Evolutionary conservation across 2,888 invertebrate species (phyloP), one percentile per base, ranked within the genome.

Genomic region (Cetonia aurata): DNA sequence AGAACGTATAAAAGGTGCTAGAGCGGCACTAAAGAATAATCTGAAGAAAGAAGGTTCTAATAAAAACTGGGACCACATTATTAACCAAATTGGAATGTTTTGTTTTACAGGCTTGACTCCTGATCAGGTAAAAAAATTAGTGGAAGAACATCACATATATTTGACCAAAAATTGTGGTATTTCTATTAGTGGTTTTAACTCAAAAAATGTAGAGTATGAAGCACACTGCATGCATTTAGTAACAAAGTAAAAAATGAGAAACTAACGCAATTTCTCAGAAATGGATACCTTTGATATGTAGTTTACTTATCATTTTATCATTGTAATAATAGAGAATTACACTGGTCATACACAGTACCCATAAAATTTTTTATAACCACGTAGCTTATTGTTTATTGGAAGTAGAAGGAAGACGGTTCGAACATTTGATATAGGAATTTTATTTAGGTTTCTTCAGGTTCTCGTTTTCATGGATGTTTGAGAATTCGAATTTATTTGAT

Each of bases 11-110:
- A 99, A 99, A 81, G 87, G 89, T 12, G 95, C 98, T 86, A 90
- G 99, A 74, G 86, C 87, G 12, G 85, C 90, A 77, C 88, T 99
- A 37, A 90, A 90, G 74, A 89, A 90, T 0, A 92, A 94, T 80
- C 88, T 99, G 76, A 82, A 91, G 79, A 92, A 92, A 77, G 91
- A 93, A 80, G 98, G 98, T 66, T 96, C 96, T 71, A 85, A 87
- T 33, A 88, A 85, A 66, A 88, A 93, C 81, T 99, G 99, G 99
- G 87, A 91, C 70, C 99, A 99, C 84, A 97, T 99, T 83, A 97
- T 96, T 69, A 93, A 99, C 85, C 99, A 99, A 88, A 99, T 99
- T 83, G 99, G 99, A 83, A 99, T 99, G 99, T 99, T 99, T 89
- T 99, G 99, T 85, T 99, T 89, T 85, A 98, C 98, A 17, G 99